These are phyloP conservation scores for Taphrorychus bicolor DNA, from an alignment of 2,888 invertebrate genomes.

Conservation along the genomic window DNA sequence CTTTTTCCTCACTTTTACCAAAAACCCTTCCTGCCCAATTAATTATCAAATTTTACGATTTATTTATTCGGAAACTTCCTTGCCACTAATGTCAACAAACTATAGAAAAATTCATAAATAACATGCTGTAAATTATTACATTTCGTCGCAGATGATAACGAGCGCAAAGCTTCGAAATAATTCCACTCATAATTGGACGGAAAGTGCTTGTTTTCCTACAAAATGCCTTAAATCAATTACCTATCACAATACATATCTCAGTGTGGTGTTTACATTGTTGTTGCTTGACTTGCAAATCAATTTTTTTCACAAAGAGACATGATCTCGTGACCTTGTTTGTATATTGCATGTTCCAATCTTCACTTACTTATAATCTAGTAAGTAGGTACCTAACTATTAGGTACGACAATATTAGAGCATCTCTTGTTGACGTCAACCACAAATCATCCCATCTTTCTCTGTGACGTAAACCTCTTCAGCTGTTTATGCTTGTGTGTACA, in stretches of 20 bases:
- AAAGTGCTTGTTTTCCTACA: neutral
- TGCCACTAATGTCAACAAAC: neutral
- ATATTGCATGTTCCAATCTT: too few relatives aligned
- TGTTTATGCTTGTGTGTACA: neutral
- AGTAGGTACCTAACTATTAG: too few relatives aligned
- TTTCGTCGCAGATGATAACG: neutral
- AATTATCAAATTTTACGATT: neutral
- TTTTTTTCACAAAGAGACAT: neutral
- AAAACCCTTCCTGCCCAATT: neutral
- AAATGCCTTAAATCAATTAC: neutral
- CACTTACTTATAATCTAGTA: too few relatives aligned
- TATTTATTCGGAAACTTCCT: neutral
- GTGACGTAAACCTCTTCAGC: neutral
- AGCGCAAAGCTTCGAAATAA: neutral
- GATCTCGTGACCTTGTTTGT: neutral
- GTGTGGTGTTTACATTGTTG: neutral
- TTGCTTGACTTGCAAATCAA: neutral
- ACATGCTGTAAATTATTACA: neutral
- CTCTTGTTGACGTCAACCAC: too few relatives aligned
- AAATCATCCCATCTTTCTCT: neutral
- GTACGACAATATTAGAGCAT: too few relatives aligned
- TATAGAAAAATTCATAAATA: neutral
- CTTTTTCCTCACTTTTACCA: neutral
- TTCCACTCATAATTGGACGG: neutral
- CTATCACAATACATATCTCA: neutral